Percentiles rank a stretch among this genome's conserved stretches.
phyloP scores from a whole-genome alignment of 1,140 invertebrate species.

The Pachyrhynchus sulphureomaculatus region DNA sequence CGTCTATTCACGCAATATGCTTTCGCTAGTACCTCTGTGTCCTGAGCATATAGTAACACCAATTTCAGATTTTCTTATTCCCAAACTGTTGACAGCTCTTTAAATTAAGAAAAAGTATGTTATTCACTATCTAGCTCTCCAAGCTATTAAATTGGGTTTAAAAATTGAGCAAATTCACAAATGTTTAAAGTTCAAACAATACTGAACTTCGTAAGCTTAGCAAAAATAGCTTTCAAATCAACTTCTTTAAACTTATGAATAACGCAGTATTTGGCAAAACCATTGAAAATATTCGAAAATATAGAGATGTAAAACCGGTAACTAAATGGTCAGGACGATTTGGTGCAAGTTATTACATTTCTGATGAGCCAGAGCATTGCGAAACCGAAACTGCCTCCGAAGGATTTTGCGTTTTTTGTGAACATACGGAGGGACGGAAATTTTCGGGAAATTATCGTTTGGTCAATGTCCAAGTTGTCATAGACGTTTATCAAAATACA shows the following conservation, averaged over 20 bases:
- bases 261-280: slow-evolving; percentile 36
- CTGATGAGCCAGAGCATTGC: no score
- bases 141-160: not conserved
- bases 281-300: slow-evolving; percentile 51
- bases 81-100: slow-evolving; percentile 42
- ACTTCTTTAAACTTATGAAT: slow-evolving; percentile 54
- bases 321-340: slow-evolving; percentile 34
- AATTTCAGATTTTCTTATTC: slow-evolving; percentile 43
- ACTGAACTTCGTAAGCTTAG: slow-evolving; percentile 41
- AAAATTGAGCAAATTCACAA: slow-evolving; percentile 31
- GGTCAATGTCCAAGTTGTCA: no score
- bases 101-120: not conserved
- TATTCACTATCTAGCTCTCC: slow-evolving; percentile 30
- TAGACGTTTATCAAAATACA: no score
- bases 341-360: slow-evolving; percentile 39
- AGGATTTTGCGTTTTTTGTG: no score
- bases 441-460: no score
- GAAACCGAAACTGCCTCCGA: no score
- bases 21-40: slow-evolving; percentile 52
- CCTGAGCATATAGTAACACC: slow-evolving; percentile 40
- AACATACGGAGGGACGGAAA: no score
- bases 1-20: no score
- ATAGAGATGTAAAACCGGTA: slow-evolving; percentile 46
- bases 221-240: slow-evolving; percentile 51
- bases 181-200: slow-evolving; percentile 45